A percentile compares a stretch with the other conserved stretches of the same genome.
Evolutionary conservation across 2,113 vertebrate genomes (phyloP).

Genomic region (Cololabis saira): DNA sequence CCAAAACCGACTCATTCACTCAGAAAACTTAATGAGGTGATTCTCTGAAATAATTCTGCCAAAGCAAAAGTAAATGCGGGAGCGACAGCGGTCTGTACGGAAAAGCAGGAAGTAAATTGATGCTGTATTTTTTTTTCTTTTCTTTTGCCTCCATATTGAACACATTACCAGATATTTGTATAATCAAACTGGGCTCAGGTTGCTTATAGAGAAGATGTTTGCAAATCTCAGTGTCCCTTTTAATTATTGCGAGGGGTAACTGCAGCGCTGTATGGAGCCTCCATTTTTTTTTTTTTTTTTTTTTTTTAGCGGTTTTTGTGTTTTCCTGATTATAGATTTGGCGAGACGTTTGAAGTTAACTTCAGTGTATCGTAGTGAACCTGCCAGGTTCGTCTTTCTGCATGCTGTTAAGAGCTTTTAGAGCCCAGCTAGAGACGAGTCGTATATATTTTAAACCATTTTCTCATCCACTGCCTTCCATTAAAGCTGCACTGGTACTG

Average conservation of each 20-base stretch:
- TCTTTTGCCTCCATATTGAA: not conserved
- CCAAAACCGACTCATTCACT: constrained; percentile 13
- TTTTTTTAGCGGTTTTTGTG: constrained; percentile 6
- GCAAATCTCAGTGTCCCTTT: not conserved
- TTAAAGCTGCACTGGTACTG: constrained; percentile 11
- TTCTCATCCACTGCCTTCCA: constrained; percentile 25
- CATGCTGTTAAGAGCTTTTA: constrained; percentile 45
- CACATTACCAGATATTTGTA: constrained; percentile 15
- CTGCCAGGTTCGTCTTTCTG: constrained; percentile 40
- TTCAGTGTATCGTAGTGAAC: constrained; percentile 16
- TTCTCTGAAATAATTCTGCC: constrained; percentile 1
- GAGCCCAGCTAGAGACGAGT: constrained; percentile 14
- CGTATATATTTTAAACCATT: constrained; percentile 7
- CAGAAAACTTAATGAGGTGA: constrained; percentile 2
- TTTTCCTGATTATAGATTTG: not conserved
- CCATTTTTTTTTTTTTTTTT: too few relatives aligned
- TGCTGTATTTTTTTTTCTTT: constrained; percentile 8
- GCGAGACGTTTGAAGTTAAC: not conserved
- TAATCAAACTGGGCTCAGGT: constrained; percentile 30
- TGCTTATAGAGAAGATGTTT: constrained; percentile 9
- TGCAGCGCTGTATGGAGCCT: constrained; percentile 30
- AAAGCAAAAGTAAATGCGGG: constrained; percentile 2
- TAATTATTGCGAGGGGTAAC: constrained; percentile 14
- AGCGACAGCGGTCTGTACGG: not conserved
- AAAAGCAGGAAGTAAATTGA: constrained; percentile 6